Evolutionary conservation across 2,113 vertebrate genomes (phyloP), one percentile per base, ranked within the genome.

Genomic region (Chiloscyllium plagiosum): DNA sequence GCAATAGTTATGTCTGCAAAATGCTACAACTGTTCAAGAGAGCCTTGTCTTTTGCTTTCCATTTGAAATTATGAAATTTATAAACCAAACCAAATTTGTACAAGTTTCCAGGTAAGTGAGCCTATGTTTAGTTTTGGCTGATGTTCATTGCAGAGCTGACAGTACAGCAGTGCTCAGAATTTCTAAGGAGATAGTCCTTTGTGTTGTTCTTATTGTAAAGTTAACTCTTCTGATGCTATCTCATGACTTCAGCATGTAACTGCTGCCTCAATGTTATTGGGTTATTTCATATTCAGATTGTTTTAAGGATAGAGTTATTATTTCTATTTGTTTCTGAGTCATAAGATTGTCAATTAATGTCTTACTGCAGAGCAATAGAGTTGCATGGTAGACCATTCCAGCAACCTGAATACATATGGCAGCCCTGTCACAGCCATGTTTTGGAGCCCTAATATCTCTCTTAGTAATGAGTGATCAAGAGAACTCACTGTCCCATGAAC

Each of bases 51-150:
- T 95, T 50, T 76, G 69, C 42, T 95, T 29, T 95, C 70, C 12
- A 26, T 66, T 93, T 42, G 66, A 72, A 95, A 72, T 72, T 22
- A 26, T 33, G 68, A 50, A 50, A 50, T 72, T 95, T 52, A 50
- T 72, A 95, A 95, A 33, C 68, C 37, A 76, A 50, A 52, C 17
- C 93, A 72, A 70, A 95, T 52, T 29, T 72, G 37, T 47, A 70
- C 50, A 42, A 69, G 26, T 70, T 65, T 19, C 6, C 37, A 61
- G 17, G 33, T 4, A 92, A 52, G 8, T 19, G 42, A 72, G 47
- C 37, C 20, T 95, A 26, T 69, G n/a, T 22, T 93, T 93, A 93
- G 92, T 33, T 61, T 70, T 95, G 94, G 70, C 26, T 70, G 94
- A 68, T 70, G 66, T 4, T 94, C 22, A 66, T 92, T 69, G 42